A percentile compares a stretch with the other conserved stretches of the same genome.
Conservation (phyloP, 2,113 vertebrate species). For the Oreochromis spilurus region DNA sequence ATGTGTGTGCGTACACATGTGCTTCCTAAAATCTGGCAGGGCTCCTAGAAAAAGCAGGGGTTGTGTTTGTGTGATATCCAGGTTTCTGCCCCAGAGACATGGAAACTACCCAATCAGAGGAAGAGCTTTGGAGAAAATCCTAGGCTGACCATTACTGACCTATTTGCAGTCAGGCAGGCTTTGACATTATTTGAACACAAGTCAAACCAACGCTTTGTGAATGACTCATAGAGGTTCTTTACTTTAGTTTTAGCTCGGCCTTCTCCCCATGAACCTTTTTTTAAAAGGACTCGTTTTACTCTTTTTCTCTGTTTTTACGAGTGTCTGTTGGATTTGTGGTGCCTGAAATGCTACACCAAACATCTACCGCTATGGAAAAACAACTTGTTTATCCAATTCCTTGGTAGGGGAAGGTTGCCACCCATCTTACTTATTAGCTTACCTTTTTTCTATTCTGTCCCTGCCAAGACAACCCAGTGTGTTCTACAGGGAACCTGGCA, state of each 20-base stretch:
- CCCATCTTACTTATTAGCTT: not conserved
- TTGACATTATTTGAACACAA: constrained; percentile 7
- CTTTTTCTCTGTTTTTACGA: not conserved
- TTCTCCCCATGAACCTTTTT: not conserved
- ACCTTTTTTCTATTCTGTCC: not conserved
- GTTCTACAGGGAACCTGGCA: not conserved
- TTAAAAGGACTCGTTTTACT: not conserved
- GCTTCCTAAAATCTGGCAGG: constrained; percentile 10
- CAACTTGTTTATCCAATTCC: not conserved
- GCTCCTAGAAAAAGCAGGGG: constrained; percentile 8
- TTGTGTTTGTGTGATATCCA: constrained; percentile 17
- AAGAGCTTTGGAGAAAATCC: constrained; percentile 35
- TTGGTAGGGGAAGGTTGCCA: not conserved
- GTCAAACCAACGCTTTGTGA: not conserved
- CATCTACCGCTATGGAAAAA: not conserved
- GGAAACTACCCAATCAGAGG: constrained; percentile 34
- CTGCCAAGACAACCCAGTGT: constrained; percentile 4
- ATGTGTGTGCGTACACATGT: not conserved
- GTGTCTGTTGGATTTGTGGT: not conserved
- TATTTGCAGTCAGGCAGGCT: constrained; percentile 36
- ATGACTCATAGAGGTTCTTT: not conserved
- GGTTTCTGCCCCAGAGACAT: constrained; percentile 34
- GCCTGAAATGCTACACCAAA: not conserved
- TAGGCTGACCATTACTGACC: constrained; percentile 41
- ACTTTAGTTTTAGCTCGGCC: not conserved